Evolutionary conservation across 1,140 invertebrate genomes (phyloP), one percentile per base, ranked within the genome.

Genomic region (Saccostrea glomerata): DNA sequence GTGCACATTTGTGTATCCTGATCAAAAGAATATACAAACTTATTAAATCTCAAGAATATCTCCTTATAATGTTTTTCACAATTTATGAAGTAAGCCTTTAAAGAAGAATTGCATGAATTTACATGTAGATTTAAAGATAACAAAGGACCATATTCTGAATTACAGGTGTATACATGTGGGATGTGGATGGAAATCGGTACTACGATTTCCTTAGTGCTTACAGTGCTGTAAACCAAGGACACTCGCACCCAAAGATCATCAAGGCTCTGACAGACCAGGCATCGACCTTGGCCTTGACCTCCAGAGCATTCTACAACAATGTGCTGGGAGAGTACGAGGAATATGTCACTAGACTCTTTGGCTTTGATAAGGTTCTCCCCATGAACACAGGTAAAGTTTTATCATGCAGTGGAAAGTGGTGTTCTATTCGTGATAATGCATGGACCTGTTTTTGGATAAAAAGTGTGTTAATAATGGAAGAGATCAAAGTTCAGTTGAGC

Each of bases 211-310:
- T 99, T 4, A 98, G 98, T 93, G 98, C 98, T 12, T 99, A 99
- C 95, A 99, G 98, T 82, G 98, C 99, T 0, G 98, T 99, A 5
- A 99, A 99, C 95, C 99, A 99, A 95, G 99, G 99, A 0, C 99
- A 99, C 94, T 99, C 98, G 93, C 99, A 99, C 95, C 99, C 99
- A 0, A 97, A 97, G 93, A 99, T 99, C 86, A 95, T 99, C 12
- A 95, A 96, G 86, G 97, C 97, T 0, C 94, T 99, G 17, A 96
- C 96, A 60, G 96, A 98, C 17, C 97, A 97, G 93, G 98, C 98
- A 6, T 97, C 95, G 9, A 95, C 95, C 11, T 92, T 98, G 1
- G 96, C 97, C 13, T 96, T 98, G n/a, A 97, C 97, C 0, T 97
- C 97, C 47, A 96, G 99, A 91, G 99, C 99, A 2, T 99, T 99